Evolutionary conservation across 2,888 invertebrate species (phyloP).

Genomic region (Ennomos fuscantarius): DNA sequence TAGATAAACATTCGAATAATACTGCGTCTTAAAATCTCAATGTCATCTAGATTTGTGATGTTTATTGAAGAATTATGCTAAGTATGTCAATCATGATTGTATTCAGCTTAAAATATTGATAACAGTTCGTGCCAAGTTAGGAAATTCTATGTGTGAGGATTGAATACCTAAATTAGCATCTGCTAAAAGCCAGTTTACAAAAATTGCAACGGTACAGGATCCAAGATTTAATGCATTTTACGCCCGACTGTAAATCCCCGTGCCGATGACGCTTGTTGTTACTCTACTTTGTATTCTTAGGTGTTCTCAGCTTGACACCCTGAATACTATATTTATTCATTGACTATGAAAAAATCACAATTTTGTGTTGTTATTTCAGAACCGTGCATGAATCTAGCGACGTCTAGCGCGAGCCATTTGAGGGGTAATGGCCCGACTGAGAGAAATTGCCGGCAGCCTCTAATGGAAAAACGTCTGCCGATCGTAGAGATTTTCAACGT

Average conservation of each 20-base stretch:
- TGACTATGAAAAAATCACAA: too few relatives aligned
- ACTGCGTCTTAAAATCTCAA: slow-evolving; percentile 43
- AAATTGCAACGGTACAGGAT: too few relatives aligned
- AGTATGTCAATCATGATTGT: slow-evolving; percentile 35
- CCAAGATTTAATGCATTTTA: too few relatives aligned
- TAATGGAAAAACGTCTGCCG: slow-evolving; percentile 68
- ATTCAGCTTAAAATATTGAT: slow-evolving; percentile 48
- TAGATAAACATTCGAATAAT: slow-evolving; percentile 51
- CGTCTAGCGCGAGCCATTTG: slow-evolving; percentile 63
- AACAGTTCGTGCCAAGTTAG: neutral
- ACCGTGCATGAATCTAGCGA: slow-evolving; percentile 54
- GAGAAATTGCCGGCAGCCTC: slow-evolving; percentile 49
- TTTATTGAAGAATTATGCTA: slow-evolving; percentile 27
- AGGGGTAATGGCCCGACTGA: slow-evolving; percentile 63
- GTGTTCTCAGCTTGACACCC: too few relatives aligned
- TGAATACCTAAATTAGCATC: too few relatives aligned
- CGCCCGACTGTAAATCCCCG: too few relatives aligned
- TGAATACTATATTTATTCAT: too few relatives aligned
- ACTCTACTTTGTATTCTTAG: too few relatives aligned
- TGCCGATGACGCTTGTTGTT: too few relatives aligned
- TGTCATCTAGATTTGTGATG: slow-evolving; percentile 48
- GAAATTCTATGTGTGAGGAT: neutral
- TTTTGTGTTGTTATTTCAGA: slow-evolving; percentile 32
- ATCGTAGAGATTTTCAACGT: slow-evolving; percentile 53
- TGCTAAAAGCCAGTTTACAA: too few relatives aligned